Conservation (phyloP, 2,888 invertebrate genomes). For the Mythimna impura region DNA sequence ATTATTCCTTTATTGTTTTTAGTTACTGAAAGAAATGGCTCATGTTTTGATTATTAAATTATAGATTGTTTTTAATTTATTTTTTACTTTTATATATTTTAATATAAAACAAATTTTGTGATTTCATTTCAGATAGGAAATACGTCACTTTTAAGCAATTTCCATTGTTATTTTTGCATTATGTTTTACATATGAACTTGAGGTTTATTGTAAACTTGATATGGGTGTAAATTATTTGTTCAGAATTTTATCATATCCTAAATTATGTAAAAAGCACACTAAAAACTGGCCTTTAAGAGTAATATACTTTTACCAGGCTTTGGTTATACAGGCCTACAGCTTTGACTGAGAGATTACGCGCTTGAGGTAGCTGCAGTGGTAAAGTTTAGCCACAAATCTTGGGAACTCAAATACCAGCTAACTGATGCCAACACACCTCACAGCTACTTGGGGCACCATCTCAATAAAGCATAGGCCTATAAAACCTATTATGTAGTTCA, state of each 20-base stretch:
- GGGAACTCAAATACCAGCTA: neutral
- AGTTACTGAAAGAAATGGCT: conserved; percentile 52
- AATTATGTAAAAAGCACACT: conserved; percentile 32
- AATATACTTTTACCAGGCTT: conserved; percentile 21
- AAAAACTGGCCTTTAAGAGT: conserved; percentile 20
- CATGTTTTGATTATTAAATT: conserved; percentile 59
- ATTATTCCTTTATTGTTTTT: conserved; percentile 49
- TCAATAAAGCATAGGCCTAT: neutral
- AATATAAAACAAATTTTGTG: conserved; percentile 36
- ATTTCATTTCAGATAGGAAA: conserved; percentile 52
- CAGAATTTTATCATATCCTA: conserved; percentile 44
- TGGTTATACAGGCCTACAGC: conserved; percentile 4
- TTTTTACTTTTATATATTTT: conserved; percentile 56
- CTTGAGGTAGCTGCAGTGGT: neutral
- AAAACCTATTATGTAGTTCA: conserved; percentile 40
- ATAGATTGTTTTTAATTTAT: conserved; percentile 63
- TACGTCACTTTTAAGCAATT: conserved; percentile 23
- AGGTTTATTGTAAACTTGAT: conserved; percentile 26
- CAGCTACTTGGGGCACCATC: neutral
- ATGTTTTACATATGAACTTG: conserved; percentile 15
- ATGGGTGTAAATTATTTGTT: conserved; percentile 41
- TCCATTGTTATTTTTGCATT: conserved; percentile 26
- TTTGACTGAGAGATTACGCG: neutral
- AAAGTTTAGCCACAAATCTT: neutral
- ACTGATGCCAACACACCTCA: neutral